Evolutionary conservation across 2,797 vertebrate genomes (phyloP), one percentile per base, ranked within the genome.

Genomic region (Ataeniobius toweri): DNA sequence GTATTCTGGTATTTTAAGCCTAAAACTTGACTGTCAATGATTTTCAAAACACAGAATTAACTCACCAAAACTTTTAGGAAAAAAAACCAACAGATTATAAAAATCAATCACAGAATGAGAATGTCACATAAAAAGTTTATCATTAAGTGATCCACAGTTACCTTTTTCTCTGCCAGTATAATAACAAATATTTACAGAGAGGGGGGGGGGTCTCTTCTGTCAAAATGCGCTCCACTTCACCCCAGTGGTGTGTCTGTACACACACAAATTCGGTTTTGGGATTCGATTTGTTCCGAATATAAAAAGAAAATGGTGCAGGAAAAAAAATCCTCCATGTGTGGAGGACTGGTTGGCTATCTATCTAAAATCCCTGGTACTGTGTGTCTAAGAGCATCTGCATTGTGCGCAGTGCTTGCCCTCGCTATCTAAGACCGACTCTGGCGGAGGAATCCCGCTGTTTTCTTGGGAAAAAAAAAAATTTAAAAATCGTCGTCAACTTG

Each of bases 381-480:
- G 94, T 89, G 93, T 96, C 97, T 98, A 97, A 92, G 75, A 91
- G 95, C 95, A 93, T 94, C 97, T 97, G 97, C 97, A 98, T 98
- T 98, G 97, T 97, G 96, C 97, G 96, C 97, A 97, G 97, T 93
- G 94, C 94, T 79, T 80, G 81, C 96, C 97, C 97, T 97, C 91
- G 86, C 97, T 97, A 85, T 91, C 95, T 96, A 95, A 88, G 58
- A 88, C 80, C 89, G 93, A 88, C 79, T 95, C 88, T 87, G 89
- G 93, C 82, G 80, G 85, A 83, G 75, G 92, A 87, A 83, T 77
- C 93, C 92, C 91, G 92, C 86, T 92, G 91, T 92, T 94, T 83
- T 92, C 94, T 94, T 94, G 95, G 93, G 84, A 86, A n/a, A 44
- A 92, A 92, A 90, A 79, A 74, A 74, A 92, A 92, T 90, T 78